Evolutionary conservation across 1,140 invertebrate species (phyloP).

Genomic region (Conus ventricosus): DNA sequence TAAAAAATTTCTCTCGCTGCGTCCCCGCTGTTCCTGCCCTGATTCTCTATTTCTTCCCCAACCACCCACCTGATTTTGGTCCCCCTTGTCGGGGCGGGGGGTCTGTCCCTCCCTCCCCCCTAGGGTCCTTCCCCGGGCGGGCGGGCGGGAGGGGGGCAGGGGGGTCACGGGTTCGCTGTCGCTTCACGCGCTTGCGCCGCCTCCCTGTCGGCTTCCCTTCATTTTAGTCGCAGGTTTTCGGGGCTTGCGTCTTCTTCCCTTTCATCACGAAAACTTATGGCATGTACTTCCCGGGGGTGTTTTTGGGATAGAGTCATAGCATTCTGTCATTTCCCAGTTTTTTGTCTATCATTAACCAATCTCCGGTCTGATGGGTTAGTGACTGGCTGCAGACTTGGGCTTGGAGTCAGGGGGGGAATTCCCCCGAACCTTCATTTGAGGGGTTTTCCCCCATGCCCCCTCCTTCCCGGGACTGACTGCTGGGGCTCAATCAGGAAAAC

Average conservation of each 20-base stretch:
- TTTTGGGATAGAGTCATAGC: too few species aligned
- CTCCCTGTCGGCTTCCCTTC: conserved; percentile 37
- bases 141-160: conserved; percentile 10
- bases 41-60: conserved; percentile 44
- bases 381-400: too few species aligned
- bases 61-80: conserved; percentile 56
- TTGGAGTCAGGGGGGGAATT: too few species aligned
- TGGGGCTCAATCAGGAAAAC: too few species aligned
- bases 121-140: conserved; percentile 41
- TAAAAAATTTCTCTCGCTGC: conserved; percentile 73
- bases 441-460: too few species aligned
- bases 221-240: conserved; percentile 54
- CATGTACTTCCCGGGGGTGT: too few species aligned
- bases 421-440: too few species aligned
- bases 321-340: too few species aligned
- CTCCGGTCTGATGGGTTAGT: too few species aligned
- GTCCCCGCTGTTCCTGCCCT: conserved; percentile 49
- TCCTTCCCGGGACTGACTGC: too few species aligned
- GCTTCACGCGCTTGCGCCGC: conserved; percentile 45
- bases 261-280: too few species aligned
- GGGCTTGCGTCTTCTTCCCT: conserved; percentile 50
- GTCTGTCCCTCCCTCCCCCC: conserved; percentile 48
- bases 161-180: conserved; percentile 42
- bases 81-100: conserved; percentile 43
- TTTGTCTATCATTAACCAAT: too few species aligned